These are phyloP conservation scores for Crossocerus cetratus DNA, from an alignment of 2,888 invertebrate genomes.

Conservation along the genomic window DNA sequence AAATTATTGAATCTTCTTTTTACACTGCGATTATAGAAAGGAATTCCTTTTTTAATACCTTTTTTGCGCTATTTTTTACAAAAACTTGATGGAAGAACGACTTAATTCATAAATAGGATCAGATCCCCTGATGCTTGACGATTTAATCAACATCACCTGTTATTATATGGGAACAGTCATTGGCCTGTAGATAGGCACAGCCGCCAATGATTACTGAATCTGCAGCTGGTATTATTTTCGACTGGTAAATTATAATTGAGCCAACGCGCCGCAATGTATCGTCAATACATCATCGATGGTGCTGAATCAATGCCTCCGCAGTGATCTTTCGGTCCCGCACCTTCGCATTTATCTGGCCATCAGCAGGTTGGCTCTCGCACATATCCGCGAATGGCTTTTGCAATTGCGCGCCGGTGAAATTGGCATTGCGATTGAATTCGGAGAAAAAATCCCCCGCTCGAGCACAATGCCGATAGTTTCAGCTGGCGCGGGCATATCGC, in stretches of 20 bases:
- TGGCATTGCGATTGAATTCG: slow-evolving; percentile 50
- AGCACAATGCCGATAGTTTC: slow-evolving; percentile 48
- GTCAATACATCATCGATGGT: slow-evolving; percentile 10
- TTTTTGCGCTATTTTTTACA: neutral
- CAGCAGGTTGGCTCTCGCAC: no score
- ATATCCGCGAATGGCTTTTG: no score
- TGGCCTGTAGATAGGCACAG: neutral
- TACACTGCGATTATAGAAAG: no score
- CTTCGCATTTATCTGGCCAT: slow-evolving; percentile 25
- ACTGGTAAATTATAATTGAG: slow-evolving; percentile 24
- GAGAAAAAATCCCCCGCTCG: slow-evolving; percentile 27
- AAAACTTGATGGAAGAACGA: neutral
- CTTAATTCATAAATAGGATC: no score
- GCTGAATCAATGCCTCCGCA: slow-evolving; percentile 25
- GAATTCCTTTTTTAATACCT: no score
- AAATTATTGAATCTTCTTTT: no score
- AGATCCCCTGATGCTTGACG: no score
- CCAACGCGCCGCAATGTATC: slow-evolving; percentile 11
- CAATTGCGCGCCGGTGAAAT: slow-evolving; percentile 32
- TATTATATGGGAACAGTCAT: neutral
- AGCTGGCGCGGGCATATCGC: slow-evolving; percentile 27
- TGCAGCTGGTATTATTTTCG: neutral
- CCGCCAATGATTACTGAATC: neutral
- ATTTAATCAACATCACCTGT: neutral
- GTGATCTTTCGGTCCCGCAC: neutral